Conservation (phyloP, 1,140 invertebrate genomes). For the Phymorhynchus buccinoides region DNA sequence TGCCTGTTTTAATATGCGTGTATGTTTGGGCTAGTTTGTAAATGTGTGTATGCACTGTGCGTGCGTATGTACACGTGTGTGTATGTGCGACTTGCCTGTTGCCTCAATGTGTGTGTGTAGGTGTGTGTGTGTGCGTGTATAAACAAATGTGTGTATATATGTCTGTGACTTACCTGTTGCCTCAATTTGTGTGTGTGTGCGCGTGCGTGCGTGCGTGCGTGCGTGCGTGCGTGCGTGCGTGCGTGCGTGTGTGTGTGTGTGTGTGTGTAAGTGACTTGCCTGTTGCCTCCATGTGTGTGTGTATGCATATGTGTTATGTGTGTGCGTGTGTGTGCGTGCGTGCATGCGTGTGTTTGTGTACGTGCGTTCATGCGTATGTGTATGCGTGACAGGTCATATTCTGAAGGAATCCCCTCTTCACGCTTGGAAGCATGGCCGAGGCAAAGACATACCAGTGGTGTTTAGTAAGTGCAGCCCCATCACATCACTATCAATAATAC, state of each 20-base stretch:
- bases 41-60: background rate
- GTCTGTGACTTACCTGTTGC: no score
- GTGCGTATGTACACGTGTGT: background rate
- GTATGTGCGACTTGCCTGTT: no score
- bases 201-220: no score
- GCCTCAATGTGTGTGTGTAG: background rate
- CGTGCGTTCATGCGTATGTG: no score
- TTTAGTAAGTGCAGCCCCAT: conserved; percentile 38
- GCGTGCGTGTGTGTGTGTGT: no score
- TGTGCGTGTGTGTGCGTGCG: no score
- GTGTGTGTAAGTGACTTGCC: background rate
- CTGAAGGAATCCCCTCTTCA: conserved; percentile 41
- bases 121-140: background rate
- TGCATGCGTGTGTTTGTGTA: no score
- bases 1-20: no score
- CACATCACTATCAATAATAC: background rate
- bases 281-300: background rate
- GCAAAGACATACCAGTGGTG: conserved; percentile 40
- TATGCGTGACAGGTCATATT: conserved; percentile 38
- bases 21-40: background rate
- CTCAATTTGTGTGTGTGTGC: no score
- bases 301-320: background rate
- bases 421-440: conserved; percentile 33
- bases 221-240: no score
- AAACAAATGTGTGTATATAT: no score